These are phyloP conservation scores for Sebastes vulpes DNA, from an alignment of 2,797 vertebrate species.

Conservation along the genomic window DNA sequence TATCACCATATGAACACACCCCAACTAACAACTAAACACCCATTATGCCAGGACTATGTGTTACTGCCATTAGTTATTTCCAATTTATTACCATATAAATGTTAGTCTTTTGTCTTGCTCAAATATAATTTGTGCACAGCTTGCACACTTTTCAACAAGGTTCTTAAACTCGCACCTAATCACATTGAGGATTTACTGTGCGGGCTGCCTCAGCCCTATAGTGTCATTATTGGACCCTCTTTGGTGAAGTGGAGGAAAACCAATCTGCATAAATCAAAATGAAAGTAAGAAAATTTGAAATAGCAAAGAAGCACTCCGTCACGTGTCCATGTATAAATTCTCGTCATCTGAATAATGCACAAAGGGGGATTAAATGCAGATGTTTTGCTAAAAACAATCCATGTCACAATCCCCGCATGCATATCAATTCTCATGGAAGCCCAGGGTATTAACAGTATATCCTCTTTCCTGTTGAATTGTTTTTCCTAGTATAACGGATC, in stretches of 20 bases:
- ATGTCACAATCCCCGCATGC: slow-evolving; percentile 43
- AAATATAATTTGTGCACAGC: not conserved
- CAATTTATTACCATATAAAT: slow-evolving; percentile 30
- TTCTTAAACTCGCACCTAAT: slow-evolving; percentile 24
- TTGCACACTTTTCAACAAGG: not conserved
- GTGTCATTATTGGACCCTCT: not conserved
- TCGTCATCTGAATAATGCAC: slow-evolving; percentile 46
- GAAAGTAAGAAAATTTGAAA: slow-evolving; percentile 23
- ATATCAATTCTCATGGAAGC: slow-evolving; percentile 52
- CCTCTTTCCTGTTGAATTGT: slow-evolving; percentile 48
- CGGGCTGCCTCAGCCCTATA: not conserved
- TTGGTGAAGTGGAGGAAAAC: not conserved
- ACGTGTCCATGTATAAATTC: slow-evolving; percentile 22
- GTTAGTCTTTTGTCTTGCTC: slow-evolving; percentile 11
- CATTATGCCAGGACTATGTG: slow-evolving; percentile 26
- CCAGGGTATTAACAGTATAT: slow-evolving; percentile 59
- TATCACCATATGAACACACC: slow-evolving; percentile 27
- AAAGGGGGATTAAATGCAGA: slow-evolving; percentile 67
- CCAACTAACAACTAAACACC: slow-evolving; percentile 30
- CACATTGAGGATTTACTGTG: slow-evolving; percentile 5
- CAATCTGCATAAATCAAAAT: slow-evolving; percentile 26
- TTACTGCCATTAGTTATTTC: slow-evolving; percentile 14
- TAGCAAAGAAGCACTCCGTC: slow-evolving; percentile 8
- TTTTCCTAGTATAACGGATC: slow-evolving; percentile 25
- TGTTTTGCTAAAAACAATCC: slow-evolving; percentile 64